These are phyloP conservation scores for Chloroceryle inda DNA, from an alignment of 2,797 vertebrate genomes.

Conservation along the genomic window DNA sequence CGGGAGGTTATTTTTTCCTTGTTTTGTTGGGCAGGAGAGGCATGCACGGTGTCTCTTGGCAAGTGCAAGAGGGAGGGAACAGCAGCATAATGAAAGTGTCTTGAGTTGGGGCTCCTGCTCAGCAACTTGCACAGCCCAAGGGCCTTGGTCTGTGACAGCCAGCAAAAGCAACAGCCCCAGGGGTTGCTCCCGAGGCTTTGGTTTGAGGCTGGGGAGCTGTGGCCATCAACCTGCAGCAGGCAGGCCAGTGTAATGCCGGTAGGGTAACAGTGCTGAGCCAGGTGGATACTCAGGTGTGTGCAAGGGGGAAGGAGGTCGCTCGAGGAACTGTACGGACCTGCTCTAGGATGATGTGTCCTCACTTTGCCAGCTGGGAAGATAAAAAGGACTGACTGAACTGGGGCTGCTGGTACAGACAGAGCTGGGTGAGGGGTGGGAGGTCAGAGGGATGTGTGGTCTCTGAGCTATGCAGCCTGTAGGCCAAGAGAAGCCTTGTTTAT, in stretches of 20 bases:
- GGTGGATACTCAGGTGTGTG: not conserved
- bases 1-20: not conserved
- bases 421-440: not conserved
- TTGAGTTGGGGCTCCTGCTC: not conserved
- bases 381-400: not conserved
- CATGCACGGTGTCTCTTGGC: not conserved
- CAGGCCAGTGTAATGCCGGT: fast-evolving
- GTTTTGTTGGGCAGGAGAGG: not conserved
- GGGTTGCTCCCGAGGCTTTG: fast-evolving
- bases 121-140: not conserved
- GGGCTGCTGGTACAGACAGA: not conserved
- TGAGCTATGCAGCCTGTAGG: not conserved
- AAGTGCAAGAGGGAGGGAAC: not conserved
- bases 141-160: not conserved
- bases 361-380: not conserved
- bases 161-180: not conserved
- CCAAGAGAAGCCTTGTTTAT: not conserved
- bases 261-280: not conserved
- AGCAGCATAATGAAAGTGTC: not conserved
- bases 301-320: not conserved
- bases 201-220: not conserved
- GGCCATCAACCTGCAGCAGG: not conserved
- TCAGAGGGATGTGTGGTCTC: not conserved
- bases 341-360: not conserved
- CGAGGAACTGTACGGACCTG: fast-evolving